These are phyloP conservation scores for Conomelus anceps DNA, from an alignment of 2,888 invertebrate genomes.

Conservation along the genomic window DNA sequence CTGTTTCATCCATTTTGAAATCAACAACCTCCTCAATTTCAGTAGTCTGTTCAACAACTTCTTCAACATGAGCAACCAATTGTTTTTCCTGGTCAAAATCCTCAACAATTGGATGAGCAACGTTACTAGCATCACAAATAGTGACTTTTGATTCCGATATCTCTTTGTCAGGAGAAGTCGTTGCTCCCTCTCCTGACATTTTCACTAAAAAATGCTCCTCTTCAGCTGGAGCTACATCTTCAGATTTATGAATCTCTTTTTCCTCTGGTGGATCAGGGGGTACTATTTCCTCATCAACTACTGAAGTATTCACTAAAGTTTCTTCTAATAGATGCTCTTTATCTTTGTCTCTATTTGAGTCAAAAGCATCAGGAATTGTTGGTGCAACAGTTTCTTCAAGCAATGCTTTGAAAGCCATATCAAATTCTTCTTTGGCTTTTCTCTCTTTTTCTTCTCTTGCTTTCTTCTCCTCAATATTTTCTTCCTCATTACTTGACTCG, in stretches of 20 bases:
- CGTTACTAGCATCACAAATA: neutral
- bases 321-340: conserved; percentile 4
- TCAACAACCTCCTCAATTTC: neutral
- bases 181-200: conserved; percentile 1
- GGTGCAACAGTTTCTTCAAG: conserved; percentile 55
- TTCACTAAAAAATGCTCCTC: conserved; percentile 12
- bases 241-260: neutral
- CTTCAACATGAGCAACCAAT: neutral
- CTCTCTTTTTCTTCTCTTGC: conserved; percentile 34
- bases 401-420: conserved; percentile 54
- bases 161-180: neutral
- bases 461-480: conserved; percentile 37
- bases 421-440: conserved; percentile 33
- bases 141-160: neutral
- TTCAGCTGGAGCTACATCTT: neutral
- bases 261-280: neutral
- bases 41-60: neutral
- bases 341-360: neutral
- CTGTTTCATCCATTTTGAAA: neutral
- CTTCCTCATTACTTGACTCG: neutral
- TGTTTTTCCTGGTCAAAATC: too few relatives aligned
- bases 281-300: neutral
- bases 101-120: neutral
- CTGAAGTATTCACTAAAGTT: neutral
- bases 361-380: conserved; percentile 47